Base-by-base conservation (phyloP, 2,113 vertebrate species). In the Percopsis transmontana region DNA sequence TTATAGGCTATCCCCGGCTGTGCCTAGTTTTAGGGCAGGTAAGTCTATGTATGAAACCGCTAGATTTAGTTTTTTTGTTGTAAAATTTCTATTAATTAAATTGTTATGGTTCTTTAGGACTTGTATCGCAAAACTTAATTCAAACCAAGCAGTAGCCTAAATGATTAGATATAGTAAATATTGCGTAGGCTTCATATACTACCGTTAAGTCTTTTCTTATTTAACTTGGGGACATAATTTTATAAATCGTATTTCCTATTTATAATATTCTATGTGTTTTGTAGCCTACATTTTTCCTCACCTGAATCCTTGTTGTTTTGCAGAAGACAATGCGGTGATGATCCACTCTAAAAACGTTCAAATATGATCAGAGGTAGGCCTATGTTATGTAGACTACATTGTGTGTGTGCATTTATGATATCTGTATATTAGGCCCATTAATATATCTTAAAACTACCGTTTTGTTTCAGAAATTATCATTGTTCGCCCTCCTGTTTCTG, bases 401-500 rank as follows among this genome's bases (percentile, higher is more conserved):
- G 21, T 0, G 7, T n/a, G 18, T 40, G 6, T 0, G 19, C 10
- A 1, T 33, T 58, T 68, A 1, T 33, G 27, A 24, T 21, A 53
- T 10, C 9, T 12, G 1, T 13, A 53, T 6, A 52, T 20, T 52
- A 52, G 19, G 11, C 19, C 20, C 19, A 52, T 16, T 45, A 2
- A 20, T 18, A 5, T 23, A 52, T 20, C 11, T 52, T 18, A 16
- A n/a, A 52, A 52, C 51, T 19, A 8, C 11, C 2, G 3, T 53
- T 53, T 53, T 53, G 19, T 53, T 45, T 52, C 86, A 96, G 94
- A 92, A 33, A 81, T 95, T 23, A 40, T 74, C 39, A 93, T 96
- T 64, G 92, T 91, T 0, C 85, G 90, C 70, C 93, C 92, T 74
- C 95, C 95, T 0, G 63, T 88, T 1, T 92, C 88, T 0, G 84